Evolutionary conservation across 2,797 vertebrate species (phyloP).

Genomic region (Cryptoblepharus egeriae): DNA sequence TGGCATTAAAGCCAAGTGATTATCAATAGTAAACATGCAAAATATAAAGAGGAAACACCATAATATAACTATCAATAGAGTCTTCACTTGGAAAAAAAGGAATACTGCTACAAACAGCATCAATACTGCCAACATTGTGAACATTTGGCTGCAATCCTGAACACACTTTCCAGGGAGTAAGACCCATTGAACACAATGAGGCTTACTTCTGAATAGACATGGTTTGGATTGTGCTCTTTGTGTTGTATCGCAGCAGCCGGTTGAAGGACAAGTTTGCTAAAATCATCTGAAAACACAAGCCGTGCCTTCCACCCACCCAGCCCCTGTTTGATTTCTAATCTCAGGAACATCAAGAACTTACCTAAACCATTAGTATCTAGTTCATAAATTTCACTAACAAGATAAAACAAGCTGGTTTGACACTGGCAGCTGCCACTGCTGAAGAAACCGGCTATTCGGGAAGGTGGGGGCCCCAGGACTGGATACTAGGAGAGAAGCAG

Average conservation of each 20-base stretch:
- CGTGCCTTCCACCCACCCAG: constrained; percentile 21
- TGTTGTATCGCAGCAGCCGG: neutral
- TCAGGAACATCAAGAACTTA: constrained; percentile 69
- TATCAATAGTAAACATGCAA: neutral
- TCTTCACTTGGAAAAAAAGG: neutral
- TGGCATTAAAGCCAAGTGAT: neutral
- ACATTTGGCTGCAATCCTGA: too few species aligned
- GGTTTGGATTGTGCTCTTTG: too few species aligned
- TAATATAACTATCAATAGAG: neutral
- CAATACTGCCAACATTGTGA: too few species aligned
- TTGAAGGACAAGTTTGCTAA: neutral
- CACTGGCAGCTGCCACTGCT: constrained; percentile 90
- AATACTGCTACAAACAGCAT: neutral
- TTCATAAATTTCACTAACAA: constrained; percentile 89
- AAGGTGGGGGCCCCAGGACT: constrained; percentile 91
- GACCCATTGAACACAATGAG: too few species aligned
- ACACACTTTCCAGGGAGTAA: too few species aligned
- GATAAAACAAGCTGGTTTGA: constrained; percentile 89
- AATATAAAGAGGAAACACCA: neutral
- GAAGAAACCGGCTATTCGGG: constrained; percentile 88
- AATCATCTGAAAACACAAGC: neutral
- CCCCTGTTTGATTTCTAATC: neutral
- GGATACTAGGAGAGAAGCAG: constrained; percentile 84
- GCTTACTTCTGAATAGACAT: too few species aligned
- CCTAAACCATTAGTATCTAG: constrained; percentile 91